These are phyloP conservation scores for Watsonalla binaria DNA, from an alignment of 2,888 invertebrate genomes.

Conservation along the genomic window DNA sequence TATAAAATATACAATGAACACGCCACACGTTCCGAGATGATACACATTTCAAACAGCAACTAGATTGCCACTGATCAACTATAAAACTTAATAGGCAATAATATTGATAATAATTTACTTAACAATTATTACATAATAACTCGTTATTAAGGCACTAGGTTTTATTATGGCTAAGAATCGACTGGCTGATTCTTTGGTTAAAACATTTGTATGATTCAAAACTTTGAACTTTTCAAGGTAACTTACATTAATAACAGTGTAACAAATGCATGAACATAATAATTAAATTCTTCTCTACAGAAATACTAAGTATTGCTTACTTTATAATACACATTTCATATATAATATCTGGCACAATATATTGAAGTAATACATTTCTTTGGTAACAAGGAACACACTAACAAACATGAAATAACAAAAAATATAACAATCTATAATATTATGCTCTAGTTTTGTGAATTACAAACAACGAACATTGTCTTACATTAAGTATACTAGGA, in stretches of 20 bases:
- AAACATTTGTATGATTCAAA: constrained; percentile 54
- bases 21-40: constrained; percentile 19
- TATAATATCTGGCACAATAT: constrained; percentile 39
- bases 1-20: constrained; percentile 41
- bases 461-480: constrained; percentile 46
- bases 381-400: constrained; percentile 77
- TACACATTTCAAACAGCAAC: constrained; percentile 21
- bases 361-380: constrained; percentile 58
- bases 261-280: constrained; percentile 58
- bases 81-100: constrained; percentile 28
- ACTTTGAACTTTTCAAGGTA: constrained; percentile 70
- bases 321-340: constrained; percentile 46
- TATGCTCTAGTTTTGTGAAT: constrained; percentile 43
- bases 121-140: constrained; percentile 33
- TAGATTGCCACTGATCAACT: constrained; percentile 14
- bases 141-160: constrained; percentile 50
- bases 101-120: constrained; percentile 55
- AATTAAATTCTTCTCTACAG: constrained; percentile 26
- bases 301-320: constrained; percentile 53
- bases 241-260: constrained; percentile 54
- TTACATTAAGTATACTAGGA: constrained; percentile 31
- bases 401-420: constrained; percentile 70
- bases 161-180: constrained; percentile 61
- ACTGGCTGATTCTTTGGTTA: constrained; percentile 73
- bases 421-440: constrained; percentile 61